Evolutionary conservation across 1,140 invertebrate species (phyloP), one percentile per base, ranked within the genome.

Genomic region (Thrips palmi): DNA sequence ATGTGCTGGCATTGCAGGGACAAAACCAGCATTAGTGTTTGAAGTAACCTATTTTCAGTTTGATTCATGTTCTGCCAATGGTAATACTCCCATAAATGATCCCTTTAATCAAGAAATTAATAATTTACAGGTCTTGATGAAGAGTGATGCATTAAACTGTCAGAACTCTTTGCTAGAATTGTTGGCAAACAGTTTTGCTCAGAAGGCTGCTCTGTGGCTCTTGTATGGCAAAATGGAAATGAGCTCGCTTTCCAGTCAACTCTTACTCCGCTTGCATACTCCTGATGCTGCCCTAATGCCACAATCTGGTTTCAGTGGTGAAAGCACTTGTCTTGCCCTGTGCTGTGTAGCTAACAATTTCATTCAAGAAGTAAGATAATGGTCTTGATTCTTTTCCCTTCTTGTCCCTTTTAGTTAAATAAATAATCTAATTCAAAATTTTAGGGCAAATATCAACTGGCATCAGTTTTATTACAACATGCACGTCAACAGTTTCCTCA

Each of bases 171-270:
- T 85, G 62, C 65, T 70, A 2, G 82, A 87, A 47, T 59, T 89
- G 33, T 74, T 82, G 43, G 74, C 77, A 25, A 73, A 75, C 28
- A 80, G 76, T 19, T 68, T 78, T 40, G 68, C 77, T 0, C 73
- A 87, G 51, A 78, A 83, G 47, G 74, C 83, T 2, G 77, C 79
- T 0, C 59, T 92, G 1, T 91, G 85, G 85, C 64, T 71, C 10
- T 67, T 85, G 37, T 92, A 88, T 55, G 86, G 86, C 0, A 80
- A 85, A 55, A 74, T 71, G 23, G 80, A 82, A 56, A 76, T 86
- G 64, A 71, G 73, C 0, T 75, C 74, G 0, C 57, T 88, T 23
- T 77, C 69, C 50, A 74, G 74, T 30, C 83, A 88, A 51, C 50
- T 87, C 14, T 56, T 88, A 12, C 58, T 92, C 0, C 68, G 80